Evolutionary conservation across 2,113 vertebrate genomes (phyloP).

Genomic region (Callocephalon fimbriatum): DNA sequence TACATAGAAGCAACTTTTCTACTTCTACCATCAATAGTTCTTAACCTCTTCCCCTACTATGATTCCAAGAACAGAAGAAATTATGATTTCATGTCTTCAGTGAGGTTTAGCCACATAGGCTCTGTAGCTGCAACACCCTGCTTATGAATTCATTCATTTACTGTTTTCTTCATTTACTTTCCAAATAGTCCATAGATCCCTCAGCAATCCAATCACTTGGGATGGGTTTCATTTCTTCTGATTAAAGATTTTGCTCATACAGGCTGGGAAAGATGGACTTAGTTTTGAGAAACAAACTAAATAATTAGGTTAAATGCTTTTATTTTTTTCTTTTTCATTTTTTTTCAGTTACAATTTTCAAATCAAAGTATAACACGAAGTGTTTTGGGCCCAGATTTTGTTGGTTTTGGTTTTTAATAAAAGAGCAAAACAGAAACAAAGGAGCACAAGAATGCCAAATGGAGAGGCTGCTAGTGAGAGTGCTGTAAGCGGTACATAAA

Average conservation of each 20-base stretch:
- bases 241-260: background rate
- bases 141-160: background rate
- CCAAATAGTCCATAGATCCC: background rate
- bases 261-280: background rate
- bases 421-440: background rate
- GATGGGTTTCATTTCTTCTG: background rate
- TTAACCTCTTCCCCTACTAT: background rate
- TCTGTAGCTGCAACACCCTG: background rate
- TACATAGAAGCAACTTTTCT: background rate
- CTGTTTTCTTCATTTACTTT: background rate
- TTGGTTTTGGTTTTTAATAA: background rate
- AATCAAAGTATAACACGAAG: background rate
- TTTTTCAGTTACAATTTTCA: background rate
- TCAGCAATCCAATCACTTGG: background rate
- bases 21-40: background rate
- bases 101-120: background rate
- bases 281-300: background rate
- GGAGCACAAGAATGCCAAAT: background rate
- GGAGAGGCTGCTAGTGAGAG: background rate
- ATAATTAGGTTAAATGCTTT: background rate
- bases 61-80: background rate
- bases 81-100: background rate
- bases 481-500: constrained; percentile 11
- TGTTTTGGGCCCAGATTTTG: background rate
- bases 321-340: rapidly evolving